phyloP scores from a whole-genome alignment of 2,113 vertebrate species.

The Plotosus lineatus region DNA sequence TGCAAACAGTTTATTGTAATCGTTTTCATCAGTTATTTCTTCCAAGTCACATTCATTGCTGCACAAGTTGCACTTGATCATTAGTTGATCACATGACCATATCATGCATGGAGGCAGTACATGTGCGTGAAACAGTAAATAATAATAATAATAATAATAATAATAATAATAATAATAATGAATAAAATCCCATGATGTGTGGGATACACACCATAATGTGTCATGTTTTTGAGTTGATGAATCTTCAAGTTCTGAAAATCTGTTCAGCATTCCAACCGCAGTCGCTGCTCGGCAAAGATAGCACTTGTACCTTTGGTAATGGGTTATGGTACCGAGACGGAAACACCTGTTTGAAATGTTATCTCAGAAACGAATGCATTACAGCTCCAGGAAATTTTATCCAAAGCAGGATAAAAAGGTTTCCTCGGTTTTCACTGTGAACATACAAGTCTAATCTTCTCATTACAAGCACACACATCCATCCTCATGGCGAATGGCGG shows the following conservation, averaged over 20 bases:
- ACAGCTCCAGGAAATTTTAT: background rate
- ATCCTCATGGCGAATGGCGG: background rate
- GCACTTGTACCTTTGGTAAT: background rate
- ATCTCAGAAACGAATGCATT: background rate
- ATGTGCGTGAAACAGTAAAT: too few species aligned
- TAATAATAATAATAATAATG: too few species aligned
- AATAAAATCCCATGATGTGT: background rate
- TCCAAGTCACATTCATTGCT: too few species aligned
- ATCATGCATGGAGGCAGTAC: too few species aligned
- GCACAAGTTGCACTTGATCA: background rate
- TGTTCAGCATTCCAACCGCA: background rate
- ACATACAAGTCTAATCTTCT: background rate
- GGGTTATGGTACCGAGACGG: background rate
- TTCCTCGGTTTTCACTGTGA: background rate
- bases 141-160: too few species aligned
- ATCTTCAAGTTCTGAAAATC: background rate
- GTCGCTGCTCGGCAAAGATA: background rate
- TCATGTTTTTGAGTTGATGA: too few species aligned
- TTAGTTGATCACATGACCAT: conserved; percentile 1
- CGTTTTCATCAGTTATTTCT: too few species aligned
- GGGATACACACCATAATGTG: too few species aligned
- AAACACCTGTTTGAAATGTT: background rate
- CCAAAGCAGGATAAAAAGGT: background rate
- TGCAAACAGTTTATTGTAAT: too few species aligned
- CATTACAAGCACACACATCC: background rate